Conservation (phyloP, 2,113 vertebrate species). For the Symphodus melops region DNA sequence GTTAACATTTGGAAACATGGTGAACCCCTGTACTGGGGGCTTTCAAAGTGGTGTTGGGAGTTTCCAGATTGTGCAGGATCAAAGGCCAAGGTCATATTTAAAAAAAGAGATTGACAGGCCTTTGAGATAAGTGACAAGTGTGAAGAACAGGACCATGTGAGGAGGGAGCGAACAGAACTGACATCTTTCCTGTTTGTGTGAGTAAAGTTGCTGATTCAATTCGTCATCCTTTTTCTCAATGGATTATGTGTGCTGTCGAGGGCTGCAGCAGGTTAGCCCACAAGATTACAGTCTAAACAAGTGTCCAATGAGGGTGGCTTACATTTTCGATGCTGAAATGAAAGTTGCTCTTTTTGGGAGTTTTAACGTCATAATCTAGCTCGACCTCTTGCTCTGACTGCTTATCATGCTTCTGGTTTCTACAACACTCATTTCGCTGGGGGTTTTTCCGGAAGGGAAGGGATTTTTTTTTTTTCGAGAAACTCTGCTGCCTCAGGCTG, state of each 20-base stretch:
- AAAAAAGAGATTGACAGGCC: background rate
- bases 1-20: background rate
- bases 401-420: conserved; percentile 7
- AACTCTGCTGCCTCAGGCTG: background rate
- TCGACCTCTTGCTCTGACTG: background rate
- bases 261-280: background rate
- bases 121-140: background rate
- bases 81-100: background rate
- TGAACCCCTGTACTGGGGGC: background rate
- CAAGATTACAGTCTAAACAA: background rate
- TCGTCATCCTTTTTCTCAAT: background rate
- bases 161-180: background rate
- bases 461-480: conserved; percentile 12
- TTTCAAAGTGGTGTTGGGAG: background rate
- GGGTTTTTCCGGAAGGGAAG: background rate
- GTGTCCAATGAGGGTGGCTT: conserved; percentile 3
- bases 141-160: background rate
- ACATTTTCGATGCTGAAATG: background rate
- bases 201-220: background rate
- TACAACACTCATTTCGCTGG: background rate
- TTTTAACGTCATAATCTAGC: background rate
- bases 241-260: background rate
- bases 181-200: background rate
- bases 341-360: background rate
- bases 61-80: background rate